These are phyloP conservation scores for Stegastes partitus DNA, from an alignment of 2,113 vertebrate species.

Conservation along the genomic window DNA sequence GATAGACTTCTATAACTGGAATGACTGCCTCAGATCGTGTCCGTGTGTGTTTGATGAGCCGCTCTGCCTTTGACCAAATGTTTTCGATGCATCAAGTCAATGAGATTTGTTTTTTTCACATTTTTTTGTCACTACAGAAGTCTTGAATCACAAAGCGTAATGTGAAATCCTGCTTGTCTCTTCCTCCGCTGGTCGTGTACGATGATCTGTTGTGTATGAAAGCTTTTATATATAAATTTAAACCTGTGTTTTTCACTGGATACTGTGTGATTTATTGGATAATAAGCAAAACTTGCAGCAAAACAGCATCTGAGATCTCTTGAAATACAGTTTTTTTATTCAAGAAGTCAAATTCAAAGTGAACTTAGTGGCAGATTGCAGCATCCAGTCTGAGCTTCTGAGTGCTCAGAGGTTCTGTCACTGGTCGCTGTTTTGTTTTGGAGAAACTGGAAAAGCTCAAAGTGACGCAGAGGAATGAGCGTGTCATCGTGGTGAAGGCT, in stretches of 20 bases:
- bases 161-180: constrained; percentile 24
- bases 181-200: constrained; percentile 6
- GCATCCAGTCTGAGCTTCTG: too few relatives aligned
- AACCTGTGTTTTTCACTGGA: constrained; percentile 1
- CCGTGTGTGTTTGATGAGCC: neutral
- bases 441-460: constrained; percentile 65
- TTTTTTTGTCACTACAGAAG: constrained; percentile 57
- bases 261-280: too few relatives aligned
- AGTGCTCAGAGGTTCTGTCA: neutral
- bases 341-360: neutral
- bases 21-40: constrained; percentile 20
- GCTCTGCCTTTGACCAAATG: neutral
- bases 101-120: constrained; percentile 2
- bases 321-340: neutral
- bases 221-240: constrained; percentile 12
- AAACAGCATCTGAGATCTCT: too few relatives aligned
- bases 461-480: constrained; percentile 56
- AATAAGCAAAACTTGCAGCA: too few relatives aligned
- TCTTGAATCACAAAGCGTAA: constrained; percentile 23
- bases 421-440: constrained; percentile 10
- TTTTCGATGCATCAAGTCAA: constrained; percentile 7
- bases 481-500: constrained; percentile 37
- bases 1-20: constrained; percentile 51
- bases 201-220: constrained; percentile 11
- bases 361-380: too few relatives aligned